Conservation (phyloP, 2,113 vertebrate genomes). For the Oryzias celebensis region DNA sequence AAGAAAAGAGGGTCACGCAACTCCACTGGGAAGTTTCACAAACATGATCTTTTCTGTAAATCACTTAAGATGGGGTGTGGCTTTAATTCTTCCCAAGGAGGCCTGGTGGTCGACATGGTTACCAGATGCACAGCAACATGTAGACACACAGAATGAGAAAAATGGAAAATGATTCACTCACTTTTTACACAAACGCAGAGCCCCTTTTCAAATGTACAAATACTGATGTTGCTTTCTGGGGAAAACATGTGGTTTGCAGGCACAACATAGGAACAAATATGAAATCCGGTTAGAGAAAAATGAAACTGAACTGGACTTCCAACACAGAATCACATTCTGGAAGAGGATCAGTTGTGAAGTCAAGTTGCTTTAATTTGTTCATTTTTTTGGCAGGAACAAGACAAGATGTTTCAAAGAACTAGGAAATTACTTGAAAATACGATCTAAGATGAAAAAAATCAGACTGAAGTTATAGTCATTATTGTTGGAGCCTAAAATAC, state of each 20-base stretch:
- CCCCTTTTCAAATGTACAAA: conserved; percentile 27
- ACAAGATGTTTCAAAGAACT: no score
- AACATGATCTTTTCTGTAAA: conserved; percentile 19
- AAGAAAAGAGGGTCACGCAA: conserved; percentile 34
- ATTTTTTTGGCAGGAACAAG: no score
- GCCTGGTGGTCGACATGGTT: conserved; percentile 23
- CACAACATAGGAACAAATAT: conserved; percentile 39
- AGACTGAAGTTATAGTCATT: no score
- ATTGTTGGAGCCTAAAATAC: no score
- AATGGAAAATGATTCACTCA: conserved; percentile 10
- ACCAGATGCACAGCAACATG: conserved; percentile 11
- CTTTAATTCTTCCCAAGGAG: conserved; percentile 27
- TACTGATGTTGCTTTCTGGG: conserved; percentile 23
- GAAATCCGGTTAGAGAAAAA: conserved; percentile 25
- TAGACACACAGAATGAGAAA: conserved; percentile 9
- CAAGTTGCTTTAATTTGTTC: not conserved
- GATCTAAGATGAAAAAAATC: not conserved
- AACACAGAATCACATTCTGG: conserved; percentile 18
- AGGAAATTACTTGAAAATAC: no score
- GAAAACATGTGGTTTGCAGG: conserved; percentile 67
- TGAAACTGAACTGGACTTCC: conserved; percentile 9
- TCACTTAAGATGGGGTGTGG: conserved; percentile 18
- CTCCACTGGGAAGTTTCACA: conserved; percentile 30
- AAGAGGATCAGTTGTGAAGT: conserved; percentile 15
- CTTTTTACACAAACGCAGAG: not conserved